A percentile compares a stretch with the other conserved stretches of the same genome.
Conservation (phyloP, 2,113 vertebrate genomes). For the Malurus melanocephalus region DNA sequence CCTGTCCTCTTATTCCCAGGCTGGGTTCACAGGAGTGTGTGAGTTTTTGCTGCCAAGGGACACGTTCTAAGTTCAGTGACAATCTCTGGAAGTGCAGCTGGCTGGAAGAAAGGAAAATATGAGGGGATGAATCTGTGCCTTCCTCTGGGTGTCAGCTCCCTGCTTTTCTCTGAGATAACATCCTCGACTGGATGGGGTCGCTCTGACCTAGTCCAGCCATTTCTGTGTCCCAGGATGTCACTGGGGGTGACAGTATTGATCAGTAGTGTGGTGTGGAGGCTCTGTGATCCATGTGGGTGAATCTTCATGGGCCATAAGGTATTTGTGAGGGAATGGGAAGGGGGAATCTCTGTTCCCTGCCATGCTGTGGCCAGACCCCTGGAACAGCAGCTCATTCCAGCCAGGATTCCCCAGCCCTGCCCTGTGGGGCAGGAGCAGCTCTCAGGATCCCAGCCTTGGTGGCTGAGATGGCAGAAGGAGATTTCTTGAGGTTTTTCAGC, state of each 20-base stretch:
- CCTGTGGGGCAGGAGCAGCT: background rate
- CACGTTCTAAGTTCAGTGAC: background rate
- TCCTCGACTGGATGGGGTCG: background rate
- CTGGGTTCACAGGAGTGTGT: background rate
- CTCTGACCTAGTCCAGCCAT: background rate
- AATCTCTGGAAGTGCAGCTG: background rate
- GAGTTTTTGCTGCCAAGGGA: background rate
- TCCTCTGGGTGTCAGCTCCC: background rate
- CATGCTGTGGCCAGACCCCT: background rate
- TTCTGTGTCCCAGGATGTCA: background rate
- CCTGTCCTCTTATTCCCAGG: background rate
- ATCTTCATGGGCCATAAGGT: rapidly evolving
- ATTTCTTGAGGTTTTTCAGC: background rate
- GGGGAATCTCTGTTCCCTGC: background rate
- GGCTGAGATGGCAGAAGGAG: background rate
- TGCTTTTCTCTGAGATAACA: background rate
- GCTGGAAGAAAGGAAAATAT: background rate
- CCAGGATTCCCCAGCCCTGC: background rate
- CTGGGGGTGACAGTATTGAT: background rate
- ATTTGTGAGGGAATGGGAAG: background rate
- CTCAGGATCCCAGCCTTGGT: background rate
- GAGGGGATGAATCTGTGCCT: background rate
- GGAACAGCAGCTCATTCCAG: background rate
- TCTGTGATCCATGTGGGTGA: background rate
- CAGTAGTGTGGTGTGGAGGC: background rate